Evolutionary conservation across 2,113 vertebrate species (phyloP), one percentile per base, ranked within the genome.

Genomic region (Leucoraja erinaceus): DNA sequence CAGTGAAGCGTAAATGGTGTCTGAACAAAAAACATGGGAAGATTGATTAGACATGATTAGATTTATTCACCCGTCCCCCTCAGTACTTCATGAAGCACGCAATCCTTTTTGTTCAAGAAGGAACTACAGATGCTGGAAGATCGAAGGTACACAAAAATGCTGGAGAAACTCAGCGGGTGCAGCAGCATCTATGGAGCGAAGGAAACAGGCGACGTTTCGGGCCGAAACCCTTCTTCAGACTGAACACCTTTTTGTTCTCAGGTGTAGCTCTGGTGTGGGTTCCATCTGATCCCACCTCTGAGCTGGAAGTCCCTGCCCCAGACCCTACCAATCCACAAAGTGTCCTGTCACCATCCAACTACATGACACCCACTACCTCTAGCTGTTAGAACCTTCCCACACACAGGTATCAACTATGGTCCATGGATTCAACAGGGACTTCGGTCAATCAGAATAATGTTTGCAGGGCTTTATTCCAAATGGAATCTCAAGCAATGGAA

Each of bases 1-100:
- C 93, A 99, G 95, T 0, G 96, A 96, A 74, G 96, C 94, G 22
- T 96, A 96, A 94, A 97, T 97, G 0, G 95, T 94, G 94, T 99
- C 98, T 99, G 94, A 54, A 93, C 79, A 83, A 94, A 94, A 47
- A 93, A 93, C 93, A 56, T 2, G 0, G 20, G 31, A 84, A 78
- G 68, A 11, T 61, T n/a, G 38, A n/a, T 79, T 61, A 78, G 92
- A 14, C 47, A 63, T 7, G 14, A 31, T n/a, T 31, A n/a, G n/a
- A n/a, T 22, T 12, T 61, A 18, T 20, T 33, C 28, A 22, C 31
- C 92, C 54, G 59, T 74, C 61, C 2, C 56, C 59, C 54, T 78
- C 92, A 76, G 11, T n/a, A 63, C 14, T 86, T 63, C 4, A 63
- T 59, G 59, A 59, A 86, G 10, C 61, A 59, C 20, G 22, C 28